Conservation (phyloP, 1,140 invertebrate species). For the Amphibalanus amphitrite region DNA sequence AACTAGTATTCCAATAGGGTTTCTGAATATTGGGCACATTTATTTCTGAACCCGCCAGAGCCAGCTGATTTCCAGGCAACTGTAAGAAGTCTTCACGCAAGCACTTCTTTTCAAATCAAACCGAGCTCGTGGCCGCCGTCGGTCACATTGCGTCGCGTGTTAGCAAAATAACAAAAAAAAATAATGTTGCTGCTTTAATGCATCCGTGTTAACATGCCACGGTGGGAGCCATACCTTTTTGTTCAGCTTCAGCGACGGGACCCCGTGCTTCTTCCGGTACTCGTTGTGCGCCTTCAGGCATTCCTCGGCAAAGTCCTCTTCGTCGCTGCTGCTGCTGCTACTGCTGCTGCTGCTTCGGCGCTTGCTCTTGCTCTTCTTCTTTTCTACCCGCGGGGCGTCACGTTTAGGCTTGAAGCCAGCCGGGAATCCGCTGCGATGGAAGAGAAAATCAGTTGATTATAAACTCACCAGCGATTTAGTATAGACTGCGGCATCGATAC, state of each 20-base stretch:
- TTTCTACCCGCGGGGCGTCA: neutral
- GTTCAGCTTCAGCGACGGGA: conserved; percentile 43
- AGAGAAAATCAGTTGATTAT: neutral
- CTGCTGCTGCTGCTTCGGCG: conserved; percentile 10
- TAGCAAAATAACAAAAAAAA: too few species aligned
- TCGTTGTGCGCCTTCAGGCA: conserved; percentile 56
- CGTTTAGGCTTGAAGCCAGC: neutral
- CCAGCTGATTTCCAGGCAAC: too few species aligned
- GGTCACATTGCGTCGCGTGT: too few species aligned
- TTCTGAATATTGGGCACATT: too few species aligned
- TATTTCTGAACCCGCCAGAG: too few species aligned
- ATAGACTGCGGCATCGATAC: too few species aligned
- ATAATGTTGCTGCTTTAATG: too few species aligned
- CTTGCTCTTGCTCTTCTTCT: conserved; percentile 4
- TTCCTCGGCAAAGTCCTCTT: conserved; percentile 37
- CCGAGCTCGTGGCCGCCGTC: too few species aligned
- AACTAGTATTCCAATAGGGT: too few species aligned
- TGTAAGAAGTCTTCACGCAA: too few species aligned
- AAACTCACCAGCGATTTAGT: too few species aligned
- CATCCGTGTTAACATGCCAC: conserved; percentile 3
- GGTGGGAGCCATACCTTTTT: conserved; percentile 33
- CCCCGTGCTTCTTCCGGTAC: conserved; percentile 52
- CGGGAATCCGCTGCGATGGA: neutral
- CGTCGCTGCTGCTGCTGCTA: conserved; percentile 20
- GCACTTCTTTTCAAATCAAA: too few species aligned